phyloP scores from a whole-genome alignment of 2,113 vertebrate species.

The Cariama cristata region DNA sequence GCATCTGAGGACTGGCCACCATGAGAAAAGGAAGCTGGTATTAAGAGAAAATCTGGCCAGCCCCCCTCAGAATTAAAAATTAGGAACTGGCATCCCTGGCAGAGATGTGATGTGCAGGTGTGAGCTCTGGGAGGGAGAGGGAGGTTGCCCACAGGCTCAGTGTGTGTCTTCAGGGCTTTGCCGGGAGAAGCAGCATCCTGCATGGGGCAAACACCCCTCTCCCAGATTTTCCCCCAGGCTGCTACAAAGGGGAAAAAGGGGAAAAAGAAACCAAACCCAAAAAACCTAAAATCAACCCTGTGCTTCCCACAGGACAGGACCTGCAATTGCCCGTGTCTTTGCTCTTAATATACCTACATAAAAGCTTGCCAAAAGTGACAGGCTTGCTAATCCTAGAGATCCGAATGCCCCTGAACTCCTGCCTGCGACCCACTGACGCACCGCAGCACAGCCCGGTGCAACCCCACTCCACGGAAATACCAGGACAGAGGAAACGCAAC shows the following conservation, averaged over 20 bases:
- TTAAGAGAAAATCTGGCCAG: not conserved
- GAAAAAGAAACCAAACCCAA: not conserved
- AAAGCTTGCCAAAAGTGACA: not conserved
- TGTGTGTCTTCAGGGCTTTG: not conserved
- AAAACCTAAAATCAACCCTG: not conserved
- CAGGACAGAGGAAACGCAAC: not conserved
- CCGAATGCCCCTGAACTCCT: not conserved
- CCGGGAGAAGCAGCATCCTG: not conserved
- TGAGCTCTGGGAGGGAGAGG: not conserved
- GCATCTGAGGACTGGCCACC: not conserved
- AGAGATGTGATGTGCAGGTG: not conserved
- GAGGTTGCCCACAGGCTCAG: not conserved
- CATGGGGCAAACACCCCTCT: not conserved
- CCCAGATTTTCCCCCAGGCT: not conserved
- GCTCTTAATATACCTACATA: not conserved
- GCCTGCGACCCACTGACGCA: rapidly evolving
- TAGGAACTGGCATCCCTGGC: not conserved
- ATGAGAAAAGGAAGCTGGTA: not conserved
- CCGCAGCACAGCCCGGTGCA: not conserved
- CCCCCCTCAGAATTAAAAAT: not conserved
- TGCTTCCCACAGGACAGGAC: not conserved
- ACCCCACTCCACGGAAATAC: not conserved
- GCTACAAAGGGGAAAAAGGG: not conserved
- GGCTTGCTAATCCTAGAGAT: not conserved
- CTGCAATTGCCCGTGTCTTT: not conserved